These are phyloP conservation scores for Echinometra lucunter DNA, from an alignment of 53 echinoderm and acorn worm genomes.

Conservation along the genomic window DNA sequence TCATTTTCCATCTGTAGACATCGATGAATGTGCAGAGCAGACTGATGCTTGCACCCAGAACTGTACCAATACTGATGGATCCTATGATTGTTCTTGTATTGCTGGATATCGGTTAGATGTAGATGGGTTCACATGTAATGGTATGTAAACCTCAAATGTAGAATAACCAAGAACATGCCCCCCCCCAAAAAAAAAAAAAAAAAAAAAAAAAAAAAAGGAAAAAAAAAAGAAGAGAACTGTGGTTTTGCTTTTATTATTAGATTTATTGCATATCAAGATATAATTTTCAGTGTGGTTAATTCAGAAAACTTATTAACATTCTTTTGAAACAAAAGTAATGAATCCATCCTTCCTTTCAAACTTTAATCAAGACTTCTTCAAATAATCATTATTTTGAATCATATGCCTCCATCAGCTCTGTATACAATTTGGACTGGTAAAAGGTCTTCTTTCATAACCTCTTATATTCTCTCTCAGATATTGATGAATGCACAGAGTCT, in stretches of 20 bases:
- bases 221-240: neutral
- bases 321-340: neutral
- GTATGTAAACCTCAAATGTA: neutral
- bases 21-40: slow-evolving; percentile 22
- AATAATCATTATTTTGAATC: neutral
- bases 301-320: neutral
- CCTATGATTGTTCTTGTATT: slow-evolving; percentile 36
- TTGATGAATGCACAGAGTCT: slow-evolving; percentile 78
- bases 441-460: neutral
- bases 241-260: too few relatives aligned
- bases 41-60: neutral
- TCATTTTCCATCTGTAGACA: neutral
- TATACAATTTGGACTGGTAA: neutral
- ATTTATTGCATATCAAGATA: too few relatives aligned
- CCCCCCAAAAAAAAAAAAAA: too few relatives aligned
- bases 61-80: slow-evolving; percentile 51
- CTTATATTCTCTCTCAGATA: slow-evolving; percentile 59
- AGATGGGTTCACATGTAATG: slow-evolving; percentile 34
- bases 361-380: neutral
- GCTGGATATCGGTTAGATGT: slow-evolving; percentile 5
- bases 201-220: too few relatives aligned
- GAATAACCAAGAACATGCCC: too few relatives aligned
- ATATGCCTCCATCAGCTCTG: neutral
- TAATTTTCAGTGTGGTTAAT: too few relatives aligned
- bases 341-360: neutral